Conservation (phyloP, 2,113 vertebrate species). For the Mormyrus lacerda region DNA sequence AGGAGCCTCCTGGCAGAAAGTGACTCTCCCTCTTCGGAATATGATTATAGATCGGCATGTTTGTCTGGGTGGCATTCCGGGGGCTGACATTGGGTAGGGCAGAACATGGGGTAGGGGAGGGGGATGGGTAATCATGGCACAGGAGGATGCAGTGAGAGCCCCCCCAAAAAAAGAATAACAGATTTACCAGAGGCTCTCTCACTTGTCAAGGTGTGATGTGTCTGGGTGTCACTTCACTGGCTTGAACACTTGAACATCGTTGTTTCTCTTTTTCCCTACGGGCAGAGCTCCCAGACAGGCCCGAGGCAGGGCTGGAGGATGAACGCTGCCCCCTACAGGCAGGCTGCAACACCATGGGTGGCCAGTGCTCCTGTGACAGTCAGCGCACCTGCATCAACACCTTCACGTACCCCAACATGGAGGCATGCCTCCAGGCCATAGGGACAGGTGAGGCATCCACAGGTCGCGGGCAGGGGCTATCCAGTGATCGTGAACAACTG, state of each 20-base stretch:
- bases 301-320: constrained; percentile 55
- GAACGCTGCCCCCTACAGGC: constrained; percentile 57
- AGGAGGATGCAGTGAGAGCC: constrained; percentile 16
- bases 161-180: constrained; percentile 50
- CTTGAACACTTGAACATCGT: background rate
- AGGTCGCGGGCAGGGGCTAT: no score
- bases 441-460: constrained; percentile 48
- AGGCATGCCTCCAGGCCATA: constrained; percentile 49
- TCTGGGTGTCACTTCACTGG: background rate
- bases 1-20: background rate
- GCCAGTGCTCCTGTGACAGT: constrained; percentile 57
- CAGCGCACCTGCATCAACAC: constrained; percentile 55
- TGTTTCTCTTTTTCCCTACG: background rate
- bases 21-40: background rate
- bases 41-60: background rate
- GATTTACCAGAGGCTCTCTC: constrained; percentile 14
- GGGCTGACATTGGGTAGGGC: background rate
- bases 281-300: constrained; percentile 45
- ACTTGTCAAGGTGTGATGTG: background rate
- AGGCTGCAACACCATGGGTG: constrained; percentile 55
- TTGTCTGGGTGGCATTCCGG: background rate
- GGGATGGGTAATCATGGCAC: background rate
- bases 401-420: constrained; percentile 55
- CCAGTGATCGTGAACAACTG: background rate
- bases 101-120: no score